A percentile compares a stretch with the other conserved stretches of the same genome.
Evolutionary conservation across 2,113 vertebrate species (phyloP).

Genomic region (Oreochromis tanganicae): DNA sequence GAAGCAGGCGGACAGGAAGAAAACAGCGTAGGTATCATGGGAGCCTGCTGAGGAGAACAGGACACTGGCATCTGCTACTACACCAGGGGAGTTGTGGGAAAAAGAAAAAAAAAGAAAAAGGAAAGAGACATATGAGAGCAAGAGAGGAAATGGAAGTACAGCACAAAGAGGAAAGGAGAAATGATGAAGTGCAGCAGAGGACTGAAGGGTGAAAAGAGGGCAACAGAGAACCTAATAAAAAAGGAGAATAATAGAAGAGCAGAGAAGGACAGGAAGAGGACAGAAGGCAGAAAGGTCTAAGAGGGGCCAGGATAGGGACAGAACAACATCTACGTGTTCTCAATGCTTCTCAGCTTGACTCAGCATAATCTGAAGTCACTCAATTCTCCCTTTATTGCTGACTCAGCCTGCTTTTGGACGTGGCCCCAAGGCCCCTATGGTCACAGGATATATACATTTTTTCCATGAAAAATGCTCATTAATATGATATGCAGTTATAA

Average conservation of each 20-base stretch:
- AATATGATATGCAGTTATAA: neutral
- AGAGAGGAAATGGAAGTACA: neutral
- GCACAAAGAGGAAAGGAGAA: neutral
- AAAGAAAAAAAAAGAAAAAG: neutral
- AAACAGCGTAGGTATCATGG: conserved; percentile 17
- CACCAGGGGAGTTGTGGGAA: neutral
- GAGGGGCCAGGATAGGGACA: neutral
- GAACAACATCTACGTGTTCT: neutral
- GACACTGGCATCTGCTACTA: conserved; percentile 39
- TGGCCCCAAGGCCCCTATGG: neutral
- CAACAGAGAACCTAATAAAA: neutral
- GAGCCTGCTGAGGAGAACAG: conserved; percentile 32
- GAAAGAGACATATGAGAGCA: neutral
- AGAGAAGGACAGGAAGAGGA: neutral
- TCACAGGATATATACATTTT: neutral
- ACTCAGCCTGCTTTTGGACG: conserved; percentile 3
- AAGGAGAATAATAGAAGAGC: neutral
- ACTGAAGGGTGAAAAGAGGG: neutral
- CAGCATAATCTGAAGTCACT: conserved; percentile 33
- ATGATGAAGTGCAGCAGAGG: neutral
- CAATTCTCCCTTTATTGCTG: conserved; percentile 6
- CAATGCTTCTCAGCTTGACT: conserved; percentile 9
- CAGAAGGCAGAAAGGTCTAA: neutral
- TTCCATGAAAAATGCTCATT: neutral
- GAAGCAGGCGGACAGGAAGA: conserved; percentile 33